phyloP scores from a whole-genome alignment of 2,113 vertebrate genomes.

The Vanacampus margaritifer region DNA sequence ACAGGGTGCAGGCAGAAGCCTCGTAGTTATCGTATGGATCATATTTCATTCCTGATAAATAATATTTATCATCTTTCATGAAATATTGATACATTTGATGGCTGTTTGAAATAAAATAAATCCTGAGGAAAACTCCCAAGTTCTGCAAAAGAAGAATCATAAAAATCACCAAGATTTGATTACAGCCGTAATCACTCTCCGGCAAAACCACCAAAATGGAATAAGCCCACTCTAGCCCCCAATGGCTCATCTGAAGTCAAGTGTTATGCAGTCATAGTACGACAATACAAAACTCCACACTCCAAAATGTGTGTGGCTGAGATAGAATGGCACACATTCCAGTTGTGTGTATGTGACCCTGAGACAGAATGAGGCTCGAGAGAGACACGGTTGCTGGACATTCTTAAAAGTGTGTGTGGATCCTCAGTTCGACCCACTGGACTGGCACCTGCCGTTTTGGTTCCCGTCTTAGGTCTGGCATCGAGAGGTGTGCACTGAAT shows the following conservation, averaged over 20 bases:
- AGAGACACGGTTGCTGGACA: conserved; percentile 55
- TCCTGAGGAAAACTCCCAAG: no score
- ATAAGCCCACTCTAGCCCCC: not conserved
- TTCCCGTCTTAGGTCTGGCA: not conserved
- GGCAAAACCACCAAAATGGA: not conserved
- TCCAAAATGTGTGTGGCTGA: conserved; percentile 11
- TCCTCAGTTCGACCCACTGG: conserved; percentile 1
- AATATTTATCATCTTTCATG: no score
- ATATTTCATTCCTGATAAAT: no score
- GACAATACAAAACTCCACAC: conserved; percentile 1
- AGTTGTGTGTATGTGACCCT: conserved; percentile 51
- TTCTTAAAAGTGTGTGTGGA: conserved; percentile 32
- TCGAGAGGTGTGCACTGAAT: not conserved
- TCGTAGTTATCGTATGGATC: no score
- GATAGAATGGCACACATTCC: not conserved
- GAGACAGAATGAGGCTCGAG: conserved; percentile 64
- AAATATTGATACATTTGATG: no score
- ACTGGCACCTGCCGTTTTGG: not conserved
- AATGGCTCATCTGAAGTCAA: not conserved
- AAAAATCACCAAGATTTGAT: no score
- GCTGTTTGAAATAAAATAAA: no score
- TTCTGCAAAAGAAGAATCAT: no score
- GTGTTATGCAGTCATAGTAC: not conserved
- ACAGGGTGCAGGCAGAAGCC: no score
- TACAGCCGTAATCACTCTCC: no score